Base-by-base conservation (phyloP, 2,797 vertebrate species). In the Tolypeutes matacus region DNA sequence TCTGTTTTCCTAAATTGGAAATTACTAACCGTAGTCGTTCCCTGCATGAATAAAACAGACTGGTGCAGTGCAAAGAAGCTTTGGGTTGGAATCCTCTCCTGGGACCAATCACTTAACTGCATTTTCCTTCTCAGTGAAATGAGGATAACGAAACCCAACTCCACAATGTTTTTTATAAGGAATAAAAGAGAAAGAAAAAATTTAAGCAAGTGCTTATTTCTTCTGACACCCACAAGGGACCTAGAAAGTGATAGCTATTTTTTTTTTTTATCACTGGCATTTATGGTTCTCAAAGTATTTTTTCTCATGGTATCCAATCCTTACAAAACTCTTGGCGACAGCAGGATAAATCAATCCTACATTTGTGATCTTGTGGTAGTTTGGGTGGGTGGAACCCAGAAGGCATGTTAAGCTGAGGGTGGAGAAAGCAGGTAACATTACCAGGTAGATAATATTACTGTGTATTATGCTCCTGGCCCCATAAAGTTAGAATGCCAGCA, bases 401-500 rank as follows among this genome's bases (percentile, higher is more conserved):
- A 39, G 27, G 46, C 46, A 14, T 34, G 15, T 9, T 36, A 18
- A 42, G 70, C 36, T 6, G 58, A 46, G 80, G 53, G 80, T 18
- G 27, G 31, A n/a, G 69, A 25, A 65, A 29, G 36, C 36, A 20
- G 34, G 8, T 46, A 13, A 1, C 0, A 5, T 83, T 11, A 6
- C 34, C 27, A 20, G 56, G 73, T 18, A 0, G 42, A 14, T 62
- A 6, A 10, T 13, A 14, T 14, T 18, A 10, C 56, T 23, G 0
- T 0, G 8, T 13, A 0, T n/a, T 17, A 0, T 6, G 39, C 11
- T 46, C n/a, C 2, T 0, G 18, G 10, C 23, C 25, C 42, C 58
- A 7, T 36, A 23, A 42, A 1, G 31, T 92, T 34, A 4, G 60
- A 73, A 51, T 10, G 13, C 5, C 14, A 3, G 83, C 53, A 11